Evolutionary conservation across 2,888 invertebrate species (phyloP), one percentile per base, ranked within the genome.

Genomic region (Macrophya annulata): DNA sequence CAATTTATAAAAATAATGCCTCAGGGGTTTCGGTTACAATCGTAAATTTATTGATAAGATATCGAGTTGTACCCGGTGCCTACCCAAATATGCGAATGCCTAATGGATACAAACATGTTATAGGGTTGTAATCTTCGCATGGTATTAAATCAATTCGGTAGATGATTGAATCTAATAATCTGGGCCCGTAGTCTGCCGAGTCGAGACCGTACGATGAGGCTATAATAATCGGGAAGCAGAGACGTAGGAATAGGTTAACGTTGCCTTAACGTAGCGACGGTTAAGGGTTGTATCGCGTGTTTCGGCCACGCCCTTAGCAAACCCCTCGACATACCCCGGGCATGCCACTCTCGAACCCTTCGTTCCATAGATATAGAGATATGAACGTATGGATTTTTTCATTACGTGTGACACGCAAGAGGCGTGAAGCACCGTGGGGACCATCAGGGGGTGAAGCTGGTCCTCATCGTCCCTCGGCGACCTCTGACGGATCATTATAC

Each of bases 201-300:
- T n/a, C n/a, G n/a, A n/a, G n/a, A n/a, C 48, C 31, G 21, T n/a
- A 43, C 21, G 5, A 25, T 10, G 62, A 15, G 21, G n/a, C 21
- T 68, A 21, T 65, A n/a, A 45, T 31, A 37, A 55, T 55, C 31
- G 45, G 31, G 43, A 62, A 15, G 37, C 62, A 40, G 51, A 81
- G 43, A 81, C 31, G 31, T 43, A 40, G n/a, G 81, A 40, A 40
- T 40, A 83, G 48, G 68, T 48, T 83, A 65, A 83, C 68, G 55
- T 68, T 37, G 31, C 65, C 68, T 68, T 48, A 31, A 79, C 40
- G 48, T 40, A 68, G 82, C 45, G 40, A 83, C 40, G 68, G 15
- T 68, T 31, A 48, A 71, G 51, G 65, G 65, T 83, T 68, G 83
- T 68, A 65, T 83, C 83, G 83, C 83, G 83, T 83, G 83, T 71